These are phyloP conservation scores for Hydrophis major DNA, from an alignment of 2,797 vertebrate species.

Conservation along the genomic window DNA sequence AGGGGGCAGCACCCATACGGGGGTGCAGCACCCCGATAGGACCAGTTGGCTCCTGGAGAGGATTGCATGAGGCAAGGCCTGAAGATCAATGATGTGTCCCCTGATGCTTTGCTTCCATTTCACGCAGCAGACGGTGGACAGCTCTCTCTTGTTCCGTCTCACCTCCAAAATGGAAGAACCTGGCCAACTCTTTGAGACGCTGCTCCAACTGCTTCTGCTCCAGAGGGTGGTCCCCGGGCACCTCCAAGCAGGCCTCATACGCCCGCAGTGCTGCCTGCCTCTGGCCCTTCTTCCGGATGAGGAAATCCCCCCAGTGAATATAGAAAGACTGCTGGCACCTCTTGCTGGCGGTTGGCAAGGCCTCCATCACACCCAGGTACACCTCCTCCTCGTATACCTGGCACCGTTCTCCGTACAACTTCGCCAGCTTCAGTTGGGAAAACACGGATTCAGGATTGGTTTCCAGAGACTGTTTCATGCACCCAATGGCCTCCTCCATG, in stretches of 20 bases:
- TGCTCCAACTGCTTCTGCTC: not conserved
- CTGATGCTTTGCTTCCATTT: too few relatives aligned
- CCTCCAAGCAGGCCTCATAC: not conserved
- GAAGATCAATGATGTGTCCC: not conserved
- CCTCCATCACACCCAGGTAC: not conserved
- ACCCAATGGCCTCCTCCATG: not conserved
- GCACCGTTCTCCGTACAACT: not conserved
- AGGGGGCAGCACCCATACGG: too few relatives aligned
- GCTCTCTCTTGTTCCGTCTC: fast-evolving
- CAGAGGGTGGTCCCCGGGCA: not conserved
- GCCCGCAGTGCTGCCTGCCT: not conserved
- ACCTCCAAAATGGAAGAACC: not conserved
- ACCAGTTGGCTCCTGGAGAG: not conserved
- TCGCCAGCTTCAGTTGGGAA: not conserved
- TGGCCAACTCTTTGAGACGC: fast-evolving
- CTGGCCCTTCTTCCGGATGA: not conserved
- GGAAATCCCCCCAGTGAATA: slow-evolving; percentile 18
- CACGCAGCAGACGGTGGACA: fast-evolving
- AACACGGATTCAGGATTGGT: fast-evolving
- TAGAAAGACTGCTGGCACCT: slow-evolving; percentile 16
- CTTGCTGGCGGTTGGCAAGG: not conserved
- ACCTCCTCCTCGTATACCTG: not conserved
- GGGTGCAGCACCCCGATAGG: fast-evolving
- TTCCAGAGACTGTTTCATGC: not conserved
- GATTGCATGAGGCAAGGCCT: not conserved